Conservation (phyloP, 2,888 invertebrate species). For the Megaustenia siamemsis region DNA sequence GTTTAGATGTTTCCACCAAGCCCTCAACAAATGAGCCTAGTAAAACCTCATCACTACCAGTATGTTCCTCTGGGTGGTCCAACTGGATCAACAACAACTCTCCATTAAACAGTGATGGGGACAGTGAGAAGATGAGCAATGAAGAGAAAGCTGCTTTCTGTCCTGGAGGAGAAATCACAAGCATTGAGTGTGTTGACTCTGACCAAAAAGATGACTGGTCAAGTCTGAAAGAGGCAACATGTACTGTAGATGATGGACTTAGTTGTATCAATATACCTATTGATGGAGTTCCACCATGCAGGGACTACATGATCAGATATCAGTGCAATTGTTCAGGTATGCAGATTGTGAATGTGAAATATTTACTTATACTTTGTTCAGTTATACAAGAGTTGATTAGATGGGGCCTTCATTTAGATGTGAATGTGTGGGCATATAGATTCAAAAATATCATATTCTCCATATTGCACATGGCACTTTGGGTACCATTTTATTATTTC, state of each 20-base stretch:
- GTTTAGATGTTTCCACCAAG: background rate
- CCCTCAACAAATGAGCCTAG: no score
- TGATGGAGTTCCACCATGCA: conserved; percentile 58
- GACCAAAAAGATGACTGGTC: conserved; percentile 61
- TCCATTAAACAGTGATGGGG: conserved; percentile 66
- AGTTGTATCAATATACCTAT: conserved; percentile 82
- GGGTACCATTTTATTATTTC: no score
- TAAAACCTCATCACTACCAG: no score
- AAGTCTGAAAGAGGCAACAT: conserved; percentile 67
- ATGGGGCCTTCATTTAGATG: no score
- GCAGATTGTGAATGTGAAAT: conserved; percentile 37
- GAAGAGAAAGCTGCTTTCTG: conserved; percentile 65
- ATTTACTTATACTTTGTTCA: no score
- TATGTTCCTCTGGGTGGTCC: conserved; percentile 50
- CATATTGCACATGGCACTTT: no score
- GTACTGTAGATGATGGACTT: conserved; percentile 85
- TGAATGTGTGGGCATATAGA: no score
- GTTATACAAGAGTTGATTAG: no score
- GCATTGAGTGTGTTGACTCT: conserved; percentile 71
- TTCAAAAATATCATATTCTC: no score
- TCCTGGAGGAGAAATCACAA: conserved; percentile 66
- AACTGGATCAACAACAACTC: conserved; percentile 60
- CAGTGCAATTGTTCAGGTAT: conserved; percentile 80
- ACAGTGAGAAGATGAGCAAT: conserved; percentile 66
- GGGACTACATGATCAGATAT: conserved; percentile 72